Base-by-base conservation (phyloP, 1,140 invertebrate genomes). In the Drosophila busckii region DNA sequence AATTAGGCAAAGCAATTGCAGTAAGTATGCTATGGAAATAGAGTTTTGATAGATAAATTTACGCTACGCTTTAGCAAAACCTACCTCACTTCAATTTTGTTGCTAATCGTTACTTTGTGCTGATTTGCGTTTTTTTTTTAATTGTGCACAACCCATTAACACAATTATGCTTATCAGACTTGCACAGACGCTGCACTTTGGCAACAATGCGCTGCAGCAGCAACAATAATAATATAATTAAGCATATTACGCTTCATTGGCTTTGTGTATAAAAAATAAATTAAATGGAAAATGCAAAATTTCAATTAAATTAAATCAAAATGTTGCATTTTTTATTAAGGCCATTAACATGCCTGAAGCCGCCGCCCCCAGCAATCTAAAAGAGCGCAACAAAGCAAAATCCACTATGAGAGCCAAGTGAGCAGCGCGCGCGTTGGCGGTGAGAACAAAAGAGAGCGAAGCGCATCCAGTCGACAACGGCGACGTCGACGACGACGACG, bases 261-360 rank as follows among this genome's bases (percentile, higher is more conserved):
- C n/a, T n/a, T n/a, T n/a, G n/a, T n/a, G n/a, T n/a, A n/a, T n/a
- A 69, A 52, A 76, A 66, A 58, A 60, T 50, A 65, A 65, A 49
- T 58, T 67, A 60, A 46, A 65, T 55, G 56, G 23, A 55, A n/a
- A n/a, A n/a, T 50, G 46, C 40, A 46, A 53, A 68, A 68, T 68
- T 68, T 68, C 63, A 68, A 68, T 67, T 68, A 46, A 68, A 68
- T 67, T 68, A 67, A 67, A 67, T 67, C 62, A 66, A 68, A 68
- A 67, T 68, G 65, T 67, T 67, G 62, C 65, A 68, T 68, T 68
- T 68, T 66, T 68, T 68, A 68, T 68, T 67, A 61, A 60, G 65
- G 23, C 65, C 65, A 68, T 68, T 67, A 68, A 56, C 65, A 42
- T n/a, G n/a, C n/a, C n/a, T n/a, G n/a, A n/a, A n/a, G n/a, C n/a